These are phyloP conservation scores for Dynastes grantii DNA, from an alignment of 2,888 invertebrate species.

Conservation along the genomic window DNA sequence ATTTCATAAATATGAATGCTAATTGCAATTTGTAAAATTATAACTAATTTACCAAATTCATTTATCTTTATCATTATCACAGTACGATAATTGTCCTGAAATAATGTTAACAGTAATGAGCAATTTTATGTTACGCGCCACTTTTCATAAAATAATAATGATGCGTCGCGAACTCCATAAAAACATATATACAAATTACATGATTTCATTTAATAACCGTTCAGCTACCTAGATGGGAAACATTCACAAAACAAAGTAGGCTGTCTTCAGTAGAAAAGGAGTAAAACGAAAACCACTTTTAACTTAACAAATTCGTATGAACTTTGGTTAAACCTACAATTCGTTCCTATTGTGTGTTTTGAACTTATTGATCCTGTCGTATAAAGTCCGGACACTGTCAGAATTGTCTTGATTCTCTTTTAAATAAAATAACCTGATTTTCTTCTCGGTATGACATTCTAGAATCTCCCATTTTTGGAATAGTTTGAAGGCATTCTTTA, in stretches of 20 bases:
- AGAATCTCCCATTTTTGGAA: conserved; percentile 87
- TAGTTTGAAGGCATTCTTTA: conserved; percentile 87
- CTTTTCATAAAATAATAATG: conserved; percentile 25
- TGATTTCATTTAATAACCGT: conserved; percentile 23
- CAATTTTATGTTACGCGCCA: conserved; percentile 41
- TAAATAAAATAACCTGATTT: conserved; percentile 66
- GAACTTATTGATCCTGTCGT: conserved; percentile 65
- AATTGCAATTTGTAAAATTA: conserved; percentile 48
- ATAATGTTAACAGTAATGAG: conserved; percentile 49
- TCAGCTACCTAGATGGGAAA: conserved; percentile 21
- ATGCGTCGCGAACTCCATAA: neutral
- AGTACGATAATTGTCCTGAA: conserved; percentile 51
- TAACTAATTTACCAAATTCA: conserved; percentile 11
- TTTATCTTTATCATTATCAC: conserved; percentile 49
- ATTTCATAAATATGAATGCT: conserved; percentile 37
- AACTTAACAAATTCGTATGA: conserved; percentile 32
- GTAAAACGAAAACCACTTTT: conserved; percentile 39
- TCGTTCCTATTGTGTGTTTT: conserved; percentile 54
- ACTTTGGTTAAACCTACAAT: conserved; percentile 50
- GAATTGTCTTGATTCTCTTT: conserved; percentile 65
- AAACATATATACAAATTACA: conserved; percentile 45
- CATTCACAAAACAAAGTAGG: conserved; percentile 8
- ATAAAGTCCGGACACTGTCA: conserved; percentile 63
- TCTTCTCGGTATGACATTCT: conserved; percentile 72
- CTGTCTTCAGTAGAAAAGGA: conserved; percentile 34